These are phyloP conservation scores for Riparia riparia DNA, from an alignment of 2,113 vertebrate species.

Conservation along the genomic window DNA sequence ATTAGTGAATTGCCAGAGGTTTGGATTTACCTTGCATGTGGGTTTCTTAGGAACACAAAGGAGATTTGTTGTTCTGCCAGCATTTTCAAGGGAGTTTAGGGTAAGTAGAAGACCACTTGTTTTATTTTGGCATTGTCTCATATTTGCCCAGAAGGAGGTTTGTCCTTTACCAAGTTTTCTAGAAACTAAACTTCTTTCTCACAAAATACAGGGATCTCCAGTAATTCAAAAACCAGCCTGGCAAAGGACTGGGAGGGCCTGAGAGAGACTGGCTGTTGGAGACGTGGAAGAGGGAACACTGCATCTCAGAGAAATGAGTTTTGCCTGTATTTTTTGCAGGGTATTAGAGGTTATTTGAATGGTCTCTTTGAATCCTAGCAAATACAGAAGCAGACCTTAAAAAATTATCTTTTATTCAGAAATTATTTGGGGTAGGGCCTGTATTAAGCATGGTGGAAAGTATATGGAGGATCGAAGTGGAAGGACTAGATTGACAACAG, in stretches of 20 bases:
- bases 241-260: accelerated
- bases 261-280: background rate
- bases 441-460: background rate
- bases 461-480: background rate
- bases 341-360: background rate
- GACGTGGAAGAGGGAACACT: background rate
- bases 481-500: background rate
- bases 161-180: background rate
- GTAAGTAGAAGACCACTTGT: background rate
- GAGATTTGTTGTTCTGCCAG: background rate
- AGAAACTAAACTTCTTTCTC: background rate
- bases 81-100: background rate
- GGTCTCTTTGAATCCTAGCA: background rate
- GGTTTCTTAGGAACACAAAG: background rate
- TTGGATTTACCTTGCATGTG: background rate
- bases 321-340: background rate
- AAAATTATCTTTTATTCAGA: background rate
- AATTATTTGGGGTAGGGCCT: background rate
- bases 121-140: background rate
- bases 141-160: background rate
- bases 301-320: background rate
- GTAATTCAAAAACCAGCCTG: background rate
- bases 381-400: background rate
- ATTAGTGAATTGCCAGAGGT: background rate
- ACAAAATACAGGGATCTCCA: background rate